These are phyloP conservation scores for Festucalex cinctus DNA, from an alignment of 2,113 vertebrate genomes.

Conservation along the genomic window DNA sequence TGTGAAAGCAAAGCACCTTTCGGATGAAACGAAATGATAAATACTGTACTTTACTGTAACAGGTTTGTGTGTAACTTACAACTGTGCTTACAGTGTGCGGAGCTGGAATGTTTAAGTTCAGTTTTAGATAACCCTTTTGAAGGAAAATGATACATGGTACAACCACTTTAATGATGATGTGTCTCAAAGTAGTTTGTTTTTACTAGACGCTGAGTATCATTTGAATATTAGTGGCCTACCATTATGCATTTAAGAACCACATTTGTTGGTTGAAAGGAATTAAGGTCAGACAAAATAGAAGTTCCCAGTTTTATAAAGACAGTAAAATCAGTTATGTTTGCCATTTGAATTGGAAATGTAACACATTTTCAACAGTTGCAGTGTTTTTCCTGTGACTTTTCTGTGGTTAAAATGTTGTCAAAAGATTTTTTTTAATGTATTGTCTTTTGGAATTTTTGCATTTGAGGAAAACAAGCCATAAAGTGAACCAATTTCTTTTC, in stretches of 20 bases:
- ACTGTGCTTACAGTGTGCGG: neutral
- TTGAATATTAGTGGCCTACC: neutral
- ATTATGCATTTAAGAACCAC: slow-evolving; percentile 7
- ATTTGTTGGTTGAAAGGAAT: neutral
- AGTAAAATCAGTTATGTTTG: neutral
- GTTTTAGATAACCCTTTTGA: neutral
- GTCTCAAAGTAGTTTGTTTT: neutral
- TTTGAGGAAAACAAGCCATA: slow-evolving; percentile 4
- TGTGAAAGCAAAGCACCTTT: slow-evolving; percentile 13
- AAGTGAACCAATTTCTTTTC: neutral
- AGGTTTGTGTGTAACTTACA: neutral
- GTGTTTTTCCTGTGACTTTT: neutral
- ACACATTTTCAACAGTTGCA: slow-evolving; percentile 5
- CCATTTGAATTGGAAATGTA: slow-evolving; percentile 11
- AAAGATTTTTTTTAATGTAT: slow-evolving; percentile 2
- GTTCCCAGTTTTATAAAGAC: slow-evolving; percentile 16
- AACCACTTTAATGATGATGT: slow-evolving; percentile 18
- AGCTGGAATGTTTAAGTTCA: neutral
- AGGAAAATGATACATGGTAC: slow-evolving; percentile 5
- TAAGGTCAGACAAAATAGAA: neutral
- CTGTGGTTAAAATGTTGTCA: neutral
- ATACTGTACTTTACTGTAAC: neutral
- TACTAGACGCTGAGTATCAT: neutral
- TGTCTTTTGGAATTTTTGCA: slow-evolving; percentile 3
- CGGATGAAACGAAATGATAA: neutral